Percentiles rank a stretch among this genome's conserved stretches.
Conservation (phyloP, 92 coral and sea anemone species). For the Zoanthus solanderi region DNA sequence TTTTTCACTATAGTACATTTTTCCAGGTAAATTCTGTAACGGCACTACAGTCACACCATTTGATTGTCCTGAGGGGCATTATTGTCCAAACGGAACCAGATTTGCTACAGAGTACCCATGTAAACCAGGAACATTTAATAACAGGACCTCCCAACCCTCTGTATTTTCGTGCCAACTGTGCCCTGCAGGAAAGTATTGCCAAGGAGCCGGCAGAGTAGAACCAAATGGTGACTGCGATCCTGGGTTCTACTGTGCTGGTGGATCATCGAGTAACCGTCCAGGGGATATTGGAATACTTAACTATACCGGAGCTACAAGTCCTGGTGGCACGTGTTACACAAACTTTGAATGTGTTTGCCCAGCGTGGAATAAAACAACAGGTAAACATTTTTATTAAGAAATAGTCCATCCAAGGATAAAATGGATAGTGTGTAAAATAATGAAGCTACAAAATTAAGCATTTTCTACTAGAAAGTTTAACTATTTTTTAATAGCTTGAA, state of each 20-base stretch:
- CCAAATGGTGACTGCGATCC: slow-evolving; percentile 95
- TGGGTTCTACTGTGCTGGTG: slow-evolving; percentile 94
- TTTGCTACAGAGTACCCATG: slow-evolving; percentile 87
- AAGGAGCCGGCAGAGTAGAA: slow-evolving; percentile 77
- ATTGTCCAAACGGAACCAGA: slow-evolving; percentile 87
- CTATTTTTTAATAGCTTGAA: no score
- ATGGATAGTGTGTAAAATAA: no score
- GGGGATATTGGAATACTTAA: slow-evolving; percentile 88
- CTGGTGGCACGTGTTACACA: slow-evolving; percentile 87
- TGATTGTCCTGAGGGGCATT: slow-evolving; percentile 85
- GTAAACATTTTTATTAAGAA: slow-evolving; percentile 23
- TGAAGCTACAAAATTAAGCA: no score
- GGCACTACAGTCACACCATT: slow-evolving; percentile 84
- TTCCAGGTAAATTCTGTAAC: slow-evolving; percentile 87
- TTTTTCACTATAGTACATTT: background rate
- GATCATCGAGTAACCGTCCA: slow-evolving; percentile 86
- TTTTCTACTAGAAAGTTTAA: no score
- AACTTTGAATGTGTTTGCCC: slow-evolving; percentile 95
- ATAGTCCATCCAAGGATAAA: background rate
- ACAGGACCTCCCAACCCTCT: slow-evolving; percentile 86
- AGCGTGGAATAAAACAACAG: slow-evolving; percentile 98
- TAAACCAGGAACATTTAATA: slow-evolving; percentile 93
- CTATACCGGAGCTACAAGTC: slow-evolving; percentile 80
- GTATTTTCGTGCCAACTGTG: slow-evolving; percentile 82
- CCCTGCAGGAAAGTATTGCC: slow-evolving; percentile 94